Base-by-base conservation (phyloP, 30 jellyfish, hydroid and myxozoan species). In the Catostylus mosaicus region DNA sequence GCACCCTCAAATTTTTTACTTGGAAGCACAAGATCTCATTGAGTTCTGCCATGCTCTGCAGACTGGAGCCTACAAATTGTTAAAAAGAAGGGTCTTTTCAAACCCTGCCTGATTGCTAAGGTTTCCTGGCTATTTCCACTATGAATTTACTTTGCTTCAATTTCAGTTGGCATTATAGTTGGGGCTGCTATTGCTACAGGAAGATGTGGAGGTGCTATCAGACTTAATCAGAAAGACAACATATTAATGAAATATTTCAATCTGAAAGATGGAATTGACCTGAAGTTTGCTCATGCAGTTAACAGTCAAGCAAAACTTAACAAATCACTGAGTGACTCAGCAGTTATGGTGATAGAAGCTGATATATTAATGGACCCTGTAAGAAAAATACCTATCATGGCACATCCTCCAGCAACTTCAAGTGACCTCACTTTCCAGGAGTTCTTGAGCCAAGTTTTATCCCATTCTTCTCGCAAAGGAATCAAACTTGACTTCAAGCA, bases 231-330 rank as follows among this genome's bases (percentile, higher is more conserved):
- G n/a, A n/a, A n/a, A n/a, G n/a, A n/a, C n/a, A n/a, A n/a, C n/a
- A n/a, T n/a, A n/a, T n/a, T n/a, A n/a, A n/a, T 92, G 73, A 56
- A 67, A 32, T 83, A 38, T 64, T 94, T 94, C 66, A 50, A 67
- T 16, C 37, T 94, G 46, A 46, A n/a, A 2, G 99, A 94, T 73
- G 99, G 97, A 12, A 84, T 77, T 33, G 85, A 78, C 46, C 70
- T 94, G 32, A 88, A 18, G 77, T 94, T 97, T 95, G 97, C 96
- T 7, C 99, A 94, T 78, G 97, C 97, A 23, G 97, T 94, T 1
- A 94, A 94, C 77, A 94, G 96, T 79, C 73, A 57, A 43, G 59
- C 61, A 24, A 59, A 56, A 30, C 89, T 94, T 12, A 62, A 62
- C 22, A 5, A 66, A 40, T 71, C 96, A 2, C 48, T 94, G 30